Base-by-base conservation (phyloP, 2,888 invertebrate species). In the Heliconius aoede region DNA sequence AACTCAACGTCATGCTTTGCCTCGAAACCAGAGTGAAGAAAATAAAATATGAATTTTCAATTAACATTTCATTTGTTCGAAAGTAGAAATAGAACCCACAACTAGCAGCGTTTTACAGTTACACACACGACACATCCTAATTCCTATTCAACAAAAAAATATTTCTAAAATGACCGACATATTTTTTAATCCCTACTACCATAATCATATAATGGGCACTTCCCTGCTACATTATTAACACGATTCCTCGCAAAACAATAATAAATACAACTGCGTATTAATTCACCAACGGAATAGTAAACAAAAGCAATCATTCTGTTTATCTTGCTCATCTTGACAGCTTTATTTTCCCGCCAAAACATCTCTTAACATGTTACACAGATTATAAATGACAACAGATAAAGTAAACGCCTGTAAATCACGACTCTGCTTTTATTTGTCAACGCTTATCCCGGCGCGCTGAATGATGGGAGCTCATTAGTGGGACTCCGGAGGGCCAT, bases 381-480 rank as follows among this genome's bases (percentile, higher is more conserved):
- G 74, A 74, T 77, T 71, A 74, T 71, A 77, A 74, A 77, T 77
- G 77, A 58, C 67, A 71, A 72, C 72, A 72, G 60, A 72, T 71
- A 64, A 74, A 77, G 74, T 74, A 78, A 79, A 73, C 77, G 77
- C 46, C 75, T 74, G 89, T 91, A 91, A 89, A 91, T 91, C 90
- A 91, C 90, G 85, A 86, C 85, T 87, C 84, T 85, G 87, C 88
- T 86, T 89, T 85, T 88, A 91, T 92, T 91, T 91, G 92, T 92
- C 92, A 91, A 90, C 91, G 87, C 89, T 91, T 90, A 90, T 90
- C 86, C 90, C 83, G 81, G 82, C 83, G 81, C 80, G 84, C 80
- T 90, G 92, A 92, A 83, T 86, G 90, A 93, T 91, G 87, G 87
- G 77, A 82, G 82, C 87, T 88, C 91, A 91, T 93, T 93, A 93